Percentiles rank a stretch among this genome's conserved stretches.
Evolutionary conservation across 2,113 vertebrate genomes (phyloP).

Genomic region (Campylomormyrus tamandua): DNA sequence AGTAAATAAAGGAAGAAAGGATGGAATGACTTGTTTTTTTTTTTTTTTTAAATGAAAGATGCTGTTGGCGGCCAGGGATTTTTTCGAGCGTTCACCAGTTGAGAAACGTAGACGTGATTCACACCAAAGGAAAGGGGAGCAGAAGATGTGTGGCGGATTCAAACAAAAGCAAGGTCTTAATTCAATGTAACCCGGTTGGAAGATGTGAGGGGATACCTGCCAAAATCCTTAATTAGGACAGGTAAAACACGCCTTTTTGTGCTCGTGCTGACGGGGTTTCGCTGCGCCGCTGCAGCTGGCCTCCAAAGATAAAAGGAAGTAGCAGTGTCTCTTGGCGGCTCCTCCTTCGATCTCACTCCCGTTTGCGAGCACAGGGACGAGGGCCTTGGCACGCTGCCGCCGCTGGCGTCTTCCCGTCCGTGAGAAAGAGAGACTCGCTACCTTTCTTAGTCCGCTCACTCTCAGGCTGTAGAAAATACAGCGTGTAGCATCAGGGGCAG

Average conservation of each 20-base stretch:
- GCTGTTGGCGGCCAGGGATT: neutral
- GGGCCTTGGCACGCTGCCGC: neutral
- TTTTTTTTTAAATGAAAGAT: neutral
- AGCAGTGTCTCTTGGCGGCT: neutral
- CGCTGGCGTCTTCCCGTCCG: neutral
- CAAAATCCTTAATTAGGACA: neutral
- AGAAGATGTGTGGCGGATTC: neutral
- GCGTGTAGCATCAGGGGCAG: neutral
- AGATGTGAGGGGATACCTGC: neutral
- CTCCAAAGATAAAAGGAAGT: neutral
- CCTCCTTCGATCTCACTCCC: neutral
- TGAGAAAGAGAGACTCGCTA: neutral
- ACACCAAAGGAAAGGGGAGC: neutral
- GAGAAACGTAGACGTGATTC: neutral
- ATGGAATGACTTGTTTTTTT: neutral
- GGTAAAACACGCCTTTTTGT: neutral
- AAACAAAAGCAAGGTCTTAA: neutral
- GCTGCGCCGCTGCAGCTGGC: neutral
- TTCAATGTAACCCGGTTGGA: neutral
- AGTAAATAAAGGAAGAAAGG: neutral
- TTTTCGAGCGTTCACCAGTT: neutral
- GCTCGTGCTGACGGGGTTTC: neutral
- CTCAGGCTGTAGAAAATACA: neutral
- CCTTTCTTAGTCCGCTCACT: neutral
- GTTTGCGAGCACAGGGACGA: neutral